Evolutionary conservation across 2,113 vertebrate genomes (phyloP).

Genomic region (Cromileptes altivelis): DNA sequence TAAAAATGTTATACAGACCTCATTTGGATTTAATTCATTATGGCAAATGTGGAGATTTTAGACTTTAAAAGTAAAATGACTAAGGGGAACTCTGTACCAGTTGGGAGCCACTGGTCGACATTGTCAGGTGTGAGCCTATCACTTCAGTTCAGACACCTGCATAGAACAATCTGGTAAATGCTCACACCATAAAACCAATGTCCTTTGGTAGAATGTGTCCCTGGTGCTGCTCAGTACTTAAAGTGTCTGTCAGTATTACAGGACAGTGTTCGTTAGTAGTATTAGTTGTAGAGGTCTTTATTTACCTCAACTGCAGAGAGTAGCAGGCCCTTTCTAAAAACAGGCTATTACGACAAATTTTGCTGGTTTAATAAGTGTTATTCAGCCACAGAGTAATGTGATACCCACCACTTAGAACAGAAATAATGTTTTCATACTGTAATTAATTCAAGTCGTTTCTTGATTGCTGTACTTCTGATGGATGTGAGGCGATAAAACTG

Average conservation of each 20-base stretch:
- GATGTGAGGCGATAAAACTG: too few relatives aligned
- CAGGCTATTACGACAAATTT: too few relatives aligned
- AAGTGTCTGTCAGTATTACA: not conserved
- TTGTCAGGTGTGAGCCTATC: not conserved
- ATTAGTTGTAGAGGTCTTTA: too few relatives aligned
- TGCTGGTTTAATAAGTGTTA: too few relatives aligned
- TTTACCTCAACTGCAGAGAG: not conserved
- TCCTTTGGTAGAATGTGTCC: not conserved
- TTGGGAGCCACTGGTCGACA: too few relatives aligned
- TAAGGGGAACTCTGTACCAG: too few relatives aligned
- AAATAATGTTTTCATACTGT: too few relatives aligned
- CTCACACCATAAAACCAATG: not conserved
- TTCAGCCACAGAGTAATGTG: too few relatives aligned
- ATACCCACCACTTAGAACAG: too few relatives aligned
- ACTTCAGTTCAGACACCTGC: not conserved
- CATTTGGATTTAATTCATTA: conserved; percentile 7
- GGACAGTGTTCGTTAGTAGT: not conserved
- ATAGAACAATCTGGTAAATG: not conserved
- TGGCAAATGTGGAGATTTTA: not conserved
- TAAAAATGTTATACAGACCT: conserved; percentile 1
- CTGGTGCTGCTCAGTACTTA: not conserved
- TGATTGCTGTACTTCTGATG: too few relatives aligned
- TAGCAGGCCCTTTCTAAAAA: too few relatives aligned
- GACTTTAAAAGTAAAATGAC: not conserved
- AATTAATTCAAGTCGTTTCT: too few relatives aligned